Conservation (phyloP, 1,140 invertebrate species). For the Luehdorfia chinensis region DNA sequence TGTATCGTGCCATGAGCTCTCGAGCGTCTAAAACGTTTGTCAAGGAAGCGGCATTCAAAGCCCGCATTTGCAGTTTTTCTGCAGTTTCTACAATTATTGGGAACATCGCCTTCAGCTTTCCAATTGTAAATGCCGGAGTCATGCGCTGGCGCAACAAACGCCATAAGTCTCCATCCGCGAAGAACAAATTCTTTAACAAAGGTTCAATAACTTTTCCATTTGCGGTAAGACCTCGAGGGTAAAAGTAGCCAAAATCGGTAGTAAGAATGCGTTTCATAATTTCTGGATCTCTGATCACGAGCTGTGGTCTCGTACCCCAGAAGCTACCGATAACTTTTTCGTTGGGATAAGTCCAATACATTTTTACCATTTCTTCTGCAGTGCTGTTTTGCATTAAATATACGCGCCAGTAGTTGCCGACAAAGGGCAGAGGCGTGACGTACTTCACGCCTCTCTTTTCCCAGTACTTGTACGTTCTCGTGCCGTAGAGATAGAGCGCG, state of each 20-base stretch:
- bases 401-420: constrained; percentile 45
- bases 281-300: constrained; percentile 77
- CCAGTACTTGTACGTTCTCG: constrained; percentile 61
- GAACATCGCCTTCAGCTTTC: constrained; percentile 78
- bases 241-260: constrained; percentile 78
- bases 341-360: constrained; percentile 37
- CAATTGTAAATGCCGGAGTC: constrained; percentile 78
- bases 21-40: constrained; percentile 48
- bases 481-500: constrained; percentile 16
- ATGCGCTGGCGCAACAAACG: constrained; percentile 74
- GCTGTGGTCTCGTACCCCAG: constrained; percentile 46
- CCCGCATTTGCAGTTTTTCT: constrained; percentile 41
- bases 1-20: constrained; percentile 53
- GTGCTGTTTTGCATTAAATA: constrained; percentile 31
- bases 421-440: constrained; percentile 45
- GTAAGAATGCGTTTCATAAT: constrained; percentile 76
- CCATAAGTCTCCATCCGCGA: constrained; percentile 72
- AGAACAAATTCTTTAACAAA: constrained; percentile 41
- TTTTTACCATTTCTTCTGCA: constrained; percentile 30
- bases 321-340: constrained; percentile 42
- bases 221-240: constrained; percentile 30
- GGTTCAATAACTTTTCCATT: constrained; percentile 45
- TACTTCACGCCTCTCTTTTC: constrained; percentile 55
- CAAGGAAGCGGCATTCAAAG: constrained; percentile 19
- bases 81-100: constrained; percentile 53